Conservation (phyloP, 2,113 vertebrate species). For the Alaudala cheleensis region DNA sequence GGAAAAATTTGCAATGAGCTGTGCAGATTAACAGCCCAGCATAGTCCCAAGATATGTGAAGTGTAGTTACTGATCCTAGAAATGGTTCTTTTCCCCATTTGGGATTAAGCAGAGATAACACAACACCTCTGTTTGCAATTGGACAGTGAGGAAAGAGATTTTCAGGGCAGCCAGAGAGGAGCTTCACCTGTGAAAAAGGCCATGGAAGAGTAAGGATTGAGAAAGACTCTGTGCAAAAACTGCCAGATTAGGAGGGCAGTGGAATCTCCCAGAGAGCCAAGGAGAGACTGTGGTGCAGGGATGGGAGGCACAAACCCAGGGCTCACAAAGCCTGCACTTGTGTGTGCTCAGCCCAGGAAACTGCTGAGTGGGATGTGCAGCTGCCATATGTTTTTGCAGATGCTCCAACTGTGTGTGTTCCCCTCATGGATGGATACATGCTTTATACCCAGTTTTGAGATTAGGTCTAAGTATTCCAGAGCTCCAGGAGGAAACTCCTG, state of each 20-base stretch:
- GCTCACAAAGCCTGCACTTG: constrained; percentile 4
- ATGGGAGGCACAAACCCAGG: constrained; percentile 4
- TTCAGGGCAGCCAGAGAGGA: not conserved
- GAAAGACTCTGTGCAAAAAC: not conserved
- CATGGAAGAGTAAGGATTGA: not conserved
- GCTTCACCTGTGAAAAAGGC: not conserved
- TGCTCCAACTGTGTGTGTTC: constrained; percentile 24
- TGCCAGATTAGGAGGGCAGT: not conserved
- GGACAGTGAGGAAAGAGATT: not conserved
- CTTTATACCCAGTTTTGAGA: not conserved
- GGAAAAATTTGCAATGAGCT: not conserved
- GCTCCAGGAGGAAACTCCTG: not conserved
- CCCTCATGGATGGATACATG: not conserved
- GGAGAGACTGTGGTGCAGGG: not conserved
- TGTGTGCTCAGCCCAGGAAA: constrained; percentile 15
- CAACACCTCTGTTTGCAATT: not conserved
- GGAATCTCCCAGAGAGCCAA: not conserved
- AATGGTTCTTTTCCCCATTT: not conserved
- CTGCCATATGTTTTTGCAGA: constrained; percentile 51
- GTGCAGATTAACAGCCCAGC: not conserved
- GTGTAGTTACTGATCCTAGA: not conserved
- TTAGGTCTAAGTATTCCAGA: not conserved
- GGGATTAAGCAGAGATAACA: not conserved
- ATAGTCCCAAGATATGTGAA: not conserved
- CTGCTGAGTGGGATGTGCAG: constrained; percentile 36